Conservation (phyloP, 2,797 vertebrate genomes). For the Eurystomus glaucurus region DNA sequence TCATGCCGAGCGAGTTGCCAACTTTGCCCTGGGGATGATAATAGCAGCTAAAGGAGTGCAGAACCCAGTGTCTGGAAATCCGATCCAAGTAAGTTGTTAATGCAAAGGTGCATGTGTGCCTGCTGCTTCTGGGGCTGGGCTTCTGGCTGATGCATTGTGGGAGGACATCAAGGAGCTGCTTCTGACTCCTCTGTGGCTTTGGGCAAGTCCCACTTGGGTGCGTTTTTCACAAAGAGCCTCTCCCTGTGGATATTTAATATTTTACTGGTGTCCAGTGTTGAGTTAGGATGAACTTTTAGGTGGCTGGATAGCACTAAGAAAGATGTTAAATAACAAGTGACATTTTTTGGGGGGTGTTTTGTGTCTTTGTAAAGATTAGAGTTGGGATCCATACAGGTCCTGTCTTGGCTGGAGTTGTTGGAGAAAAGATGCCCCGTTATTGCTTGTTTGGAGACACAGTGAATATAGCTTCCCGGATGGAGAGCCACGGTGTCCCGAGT, state of each 20-base stretch:
- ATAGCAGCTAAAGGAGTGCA: slow-evolving; percentile 84
- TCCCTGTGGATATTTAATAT: not conserved
- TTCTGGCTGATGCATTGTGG: not conserved
- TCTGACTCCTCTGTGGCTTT: not conserved
- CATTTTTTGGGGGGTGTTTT: not conserved
- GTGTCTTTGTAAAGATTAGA: slow-evolving; percentile 79
- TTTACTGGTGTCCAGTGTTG: not conserved
- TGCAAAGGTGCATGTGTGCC: not conserved
- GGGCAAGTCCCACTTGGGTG: not conserved
- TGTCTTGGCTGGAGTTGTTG: slow-evolving; percentile 82
- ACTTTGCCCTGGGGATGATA: slow-evolving; percentile 88
- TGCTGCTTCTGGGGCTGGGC: not conserved
- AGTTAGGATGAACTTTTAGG: not conserved
- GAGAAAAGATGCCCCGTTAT: slow-evolving; percentile 87
- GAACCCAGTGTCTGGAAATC: slow-evolving; percentile 84
- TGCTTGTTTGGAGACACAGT: slow-evolving; percentile 87
- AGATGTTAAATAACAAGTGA: slow-evolving; percentile 36
- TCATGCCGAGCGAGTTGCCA: slow-evolving; percentile 86
- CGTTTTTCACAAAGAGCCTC: not conserved
- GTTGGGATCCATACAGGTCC: slow-evolving; percentile 85
- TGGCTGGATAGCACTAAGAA: not conserved
- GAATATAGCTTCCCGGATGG: slow-evolving; percentile 85
- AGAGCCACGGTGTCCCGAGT: slow-evolving; percentile 83
- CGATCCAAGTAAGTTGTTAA: slow-evolving; percentile 83
- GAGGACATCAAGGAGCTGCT: not conserved